phyloP scores from a whole-genome alignment of 2,797 vertebrate species.

The Nannoperca obscura region DNA sequence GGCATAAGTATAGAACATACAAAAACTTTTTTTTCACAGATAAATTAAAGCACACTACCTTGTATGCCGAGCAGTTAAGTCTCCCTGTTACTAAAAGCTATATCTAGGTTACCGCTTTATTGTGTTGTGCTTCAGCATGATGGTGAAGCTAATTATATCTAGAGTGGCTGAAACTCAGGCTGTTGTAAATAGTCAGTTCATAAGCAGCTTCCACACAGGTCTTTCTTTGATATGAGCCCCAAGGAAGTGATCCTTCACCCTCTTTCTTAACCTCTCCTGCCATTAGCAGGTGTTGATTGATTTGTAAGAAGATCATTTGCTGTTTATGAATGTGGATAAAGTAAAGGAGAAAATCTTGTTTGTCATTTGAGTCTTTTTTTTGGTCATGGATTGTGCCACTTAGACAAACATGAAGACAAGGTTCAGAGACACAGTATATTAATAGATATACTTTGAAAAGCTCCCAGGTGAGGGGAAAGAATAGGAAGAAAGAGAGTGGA shows the following conservation, averaged over 20 bases:
- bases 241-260: conserved; percentile 41
- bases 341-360: conserved; percentile 33
- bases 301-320: conserved; percentile 65
- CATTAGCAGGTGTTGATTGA: conserved; percentile 74
- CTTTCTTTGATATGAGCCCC: conserved; percentile 61
- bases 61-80: conserved; percentile 16
- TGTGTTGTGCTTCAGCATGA: conserved; percentile 49
- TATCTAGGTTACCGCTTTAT: conserved; percentile 61
- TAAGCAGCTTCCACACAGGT: conserved; percentile 40
- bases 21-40: conserved; percentile 1
- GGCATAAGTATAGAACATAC: conserved; percentile 2
- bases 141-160: conserved; percentile 71
- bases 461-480: conserved; percentile 58
- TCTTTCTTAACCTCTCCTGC: conserved; percentile 49
- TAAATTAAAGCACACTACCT: conserved; percentile 8
- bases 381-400: conserved; percentile 59
- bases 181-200: conserved; percentile 55
- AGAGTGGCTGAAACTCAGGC: conserved; percentile 52
- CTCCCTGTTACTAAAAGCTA: conserved; percentile 17
- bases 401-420: conserved; percentile 71
- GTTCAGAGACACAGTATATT: conserved; percentile 72
- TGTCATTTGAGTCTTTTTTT: conserved; percentile 27
- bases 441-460: conserved; percentile 73
- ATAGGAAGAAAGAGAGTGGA: conserved; percentile 38
- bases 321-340: conserved; percentile 50